phyloP scores from a whole-genome alignment of 1,140 invertebrate species.

The Yoshiicerus persimilis region DNA sequence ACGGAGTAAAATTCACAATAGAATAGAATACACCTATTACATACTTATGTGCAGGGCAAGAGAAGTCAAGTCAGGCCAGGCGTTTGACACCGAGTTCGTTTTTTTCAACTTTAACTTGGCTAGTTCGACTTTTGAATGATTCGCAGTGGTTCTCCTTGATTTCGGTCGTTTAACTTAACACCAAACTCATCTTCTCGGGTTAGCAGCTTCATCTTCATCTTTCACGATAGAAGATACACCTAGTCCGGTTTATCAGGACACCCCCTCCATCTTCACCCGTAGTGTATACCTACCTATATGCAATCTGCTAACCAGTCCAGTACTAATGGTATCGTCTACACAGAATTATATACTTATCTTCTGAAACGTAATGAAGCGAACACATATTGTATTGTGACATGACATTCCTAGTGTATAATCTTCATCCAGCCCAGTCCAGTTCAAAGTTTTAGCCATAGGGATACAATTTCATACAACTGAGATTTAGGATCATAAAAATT shows the following conservation, averaged over 20 bases:
- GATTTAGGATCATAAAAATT: not conserved
- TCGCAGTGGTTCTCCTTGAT: slow-evolving; percentile 46
- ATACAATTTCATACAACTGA: not conserved
- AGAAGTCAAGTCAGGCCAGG: not conserved
- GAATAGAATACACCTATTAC: not conserved
- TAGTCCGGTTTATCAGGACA: slow-evolving; percentile 15
- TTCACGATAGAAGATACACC: not conserved
- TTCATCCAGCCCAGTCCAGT: not conserved
- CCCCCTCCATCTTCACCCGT: not conserved
- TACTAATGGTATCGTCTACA: not conserved
- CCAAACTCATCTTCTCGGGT: not conserved
- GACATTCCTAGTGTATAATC: not conserved
- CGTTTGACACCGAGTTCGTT: slow-evolving; percentile 26
- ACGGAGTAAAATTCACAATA: not conserved
- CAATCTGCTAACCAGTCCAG: not conserved
- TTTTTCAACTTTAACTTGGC: not conserved
- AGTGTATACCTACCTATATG: not conserved
- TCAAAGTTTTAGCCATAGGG: not conserved
- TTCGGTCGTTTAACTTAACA: slow-evolving; percentile 45
- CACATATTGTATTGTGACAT: not conserved
- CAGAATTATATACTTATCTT: not conserved
- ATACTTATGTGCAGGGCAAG: not conserved
- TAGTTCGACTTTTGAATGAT: slow-evolving; percentile 22
- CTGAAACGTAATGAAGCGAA: not conserved
- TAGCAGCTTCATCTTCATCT: slow-evolving; percentile 3